Percentiles rank a stretch among this genome's conserved stretches.
These are phyloP conservation scores for Paramisgurnus dabryanus DNA, from an alignment of 2,113 vertebrate species.

Conservation along the genomic window DNA sequence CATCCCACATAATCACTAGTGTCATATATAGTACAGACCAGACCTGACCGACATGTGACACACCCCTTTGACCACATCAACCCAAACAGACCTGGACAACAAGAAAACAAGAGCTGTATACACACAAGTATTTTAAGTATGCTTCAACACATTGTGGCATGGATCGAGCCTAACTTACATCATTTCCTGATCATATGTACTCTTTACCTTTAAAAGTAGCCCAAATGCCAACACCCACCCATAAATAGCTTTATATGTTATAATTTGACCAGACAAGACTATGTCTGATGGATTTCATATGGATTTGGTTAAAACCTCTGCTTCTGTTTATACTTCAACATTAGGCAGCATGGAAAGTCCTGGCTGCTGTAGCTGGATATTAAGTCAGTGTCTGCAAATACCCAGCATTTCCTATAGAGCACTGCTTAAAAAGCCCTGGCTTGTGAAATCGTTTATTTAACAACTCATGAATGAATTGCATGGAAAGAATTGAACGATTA, in stretches of 20 bases:
- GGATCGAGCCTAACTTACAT: neutral
- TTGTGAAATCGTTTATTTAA: neutral
- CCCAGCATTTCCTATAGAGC: neutral
- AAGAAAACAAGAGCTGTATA: neutral
- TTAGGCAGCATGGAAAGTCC: neutral
- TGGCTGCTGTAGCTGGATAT: neutral
- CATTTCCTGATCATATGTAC: neutral
- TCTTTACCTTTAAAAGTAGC: too few species aligned
- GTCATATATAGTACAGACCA: conserved; percentile 52
- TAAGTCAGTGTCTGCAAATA: conserved; percentile 20
- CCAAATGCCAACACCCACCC: too few species aligned
- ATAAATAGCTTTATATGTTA: too few species aligned
- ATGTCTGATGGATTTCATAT: too few species aligned
- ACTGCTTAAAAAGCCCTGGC: neutral
- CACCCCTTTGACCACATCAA: conserved; percentile 34
- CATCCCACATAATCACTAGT: conserved; percentile 55
- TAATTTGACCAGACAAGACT: too few species aligned
- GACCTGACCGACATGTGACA: conserved; percentile 43
- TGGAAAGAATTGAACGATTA: neutral
- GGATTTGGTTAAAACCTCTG: neutral
- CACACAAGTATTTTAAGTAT: too few species aligned
- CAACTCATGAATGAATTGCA: neutral
- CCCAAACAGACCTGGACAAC: neutral
- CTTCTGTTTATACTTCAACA: conserved; percentile 3
- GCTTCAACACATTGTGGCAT: neutral